A percentile compares a stretch with the other conserved stretches of the same genome.
Conservation (phyloP, 2,797 vertebrate species). For the Lindbergichthys nudifrons region DNA sequence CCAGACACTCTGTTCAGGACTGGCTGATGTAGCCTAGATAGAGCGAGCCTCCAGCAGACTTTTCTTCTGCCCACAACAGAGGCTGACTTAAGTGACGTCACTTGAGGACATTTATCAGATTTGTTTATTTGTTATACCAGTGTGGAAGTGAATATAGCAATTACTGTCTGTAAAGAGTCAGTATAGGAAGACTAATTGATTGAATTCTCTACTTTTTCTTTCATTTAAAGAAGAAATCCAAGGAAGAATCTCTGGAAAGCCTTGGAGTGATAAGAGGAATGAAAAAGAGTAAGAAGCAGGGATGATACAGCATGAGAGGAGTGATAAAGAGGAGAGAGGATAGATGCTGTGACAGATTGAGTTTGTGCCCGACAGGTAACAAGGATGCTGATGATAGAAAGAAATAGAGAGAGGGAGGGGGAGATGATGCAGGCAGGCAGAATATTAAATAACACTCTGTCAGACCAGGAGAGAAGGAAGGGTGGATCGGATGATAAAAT, state of each 20-base stretch:
- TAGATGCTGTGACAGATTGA: conserved; percentile 35
- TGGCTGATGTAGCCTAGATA: too few relatives aligned
- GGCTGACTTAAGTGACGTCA: background rate
- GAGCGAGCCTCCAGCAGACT: too few relatives aligned
- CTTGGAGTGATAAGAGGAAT: background rate
- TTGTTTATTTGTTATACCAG: too few relatives aligned
- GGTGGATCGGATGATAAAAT: conserved; percentile 17
- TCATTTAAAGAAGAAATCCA: background rate
- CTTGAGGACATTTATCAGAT: background rate
- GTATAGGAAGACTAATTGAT: background rate
- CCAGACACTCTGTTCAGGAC: too few relatives aligned
- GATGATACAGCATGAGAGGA: conserved; percentile 20
- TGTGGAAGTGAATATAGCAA: background rate
- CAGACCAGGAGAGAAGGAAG: conserved; percentile 29
- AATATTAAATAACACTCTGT: conserved; percentile 62
- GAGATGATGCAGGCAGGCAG: conserved; percentile 47
- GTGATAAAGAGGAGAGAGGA: background rate
- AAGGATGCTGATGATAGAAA: conserved; percentile 46
- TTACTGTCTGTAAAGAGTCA: too few relatives aligned
- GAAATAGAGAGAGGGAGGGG: conserved; percentile 19
- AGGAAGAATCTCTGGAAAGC: background rate
- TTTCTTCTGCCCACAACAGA: too few relatives aligned
- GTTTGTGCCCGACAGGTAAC: conserved; percentile 20
- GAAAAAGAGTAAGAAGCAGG: background rate
- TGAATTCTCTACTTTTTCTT: background rate